Evolutionary conservation across 2,113 vertebrate genomes (phyloP), one percentile per base, ranked within the genome.

Genomic region (Syngnathus scovelli): DNA sequence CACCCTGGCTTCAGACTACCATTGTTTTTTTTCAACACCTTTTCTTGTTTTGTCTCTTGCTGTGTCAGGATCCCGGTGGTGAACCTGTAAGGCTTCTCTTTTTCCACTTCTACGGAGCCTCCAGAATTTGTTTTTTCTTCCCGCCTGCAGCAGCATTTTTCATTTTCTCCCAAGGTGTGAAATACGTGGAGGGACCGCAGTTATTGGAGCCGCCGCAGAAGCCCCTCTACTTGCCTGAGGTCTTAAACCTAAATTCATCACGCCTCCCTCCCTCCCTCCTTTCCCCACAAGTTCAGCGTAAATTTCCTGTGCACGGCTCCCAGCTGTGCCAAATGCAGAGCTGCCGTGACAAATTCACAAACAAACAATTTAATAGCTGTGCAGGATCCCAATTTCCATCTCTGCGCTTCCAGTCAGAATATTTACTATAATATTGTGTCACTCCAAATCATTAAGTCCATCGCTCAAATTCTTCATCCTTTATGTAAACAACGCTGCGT

Each of bases 61-160:
- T 74, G 59, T 81, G 79, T 71, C 85, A 92, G 91, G 85, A 92
- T 92, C 83, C 91, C 91, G 58, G 91, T 92, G 69, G 91, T 92
- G 86, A 92, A 92, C 88, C 89, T 92, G 83, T 92, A 87, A 92
- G 76, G 70, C 75, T 86, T 85, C 86, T 77, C 70, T 82, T 79
- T 83, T 58, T 83, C 78, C 82, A 80, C 79, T 84, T 87, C 84
- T 77, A 67, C 74, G 12, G 12, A 62, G 39, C 61, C 13, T 62
- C 61, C 41, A 62, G 39, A 62, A 13, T 9, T 44, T 39, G 39
- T 19, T 41, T 21, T 41, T 41, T 4, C 4, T 13, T 12, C 23
- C 27, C 23, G 39, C 39, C 38, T 27, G 39, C 61, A 44, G 61
- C 61, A 62, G 6, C n/a, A 9, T 62, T 78, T 85, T 84, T 84